A percentile compares a stretch with the other conserved stretches of the same genome.
Evolutionary conservation across 2,797 vertebrate genomes (phyloP).

Genomic region (Periparus ater): DNA sequence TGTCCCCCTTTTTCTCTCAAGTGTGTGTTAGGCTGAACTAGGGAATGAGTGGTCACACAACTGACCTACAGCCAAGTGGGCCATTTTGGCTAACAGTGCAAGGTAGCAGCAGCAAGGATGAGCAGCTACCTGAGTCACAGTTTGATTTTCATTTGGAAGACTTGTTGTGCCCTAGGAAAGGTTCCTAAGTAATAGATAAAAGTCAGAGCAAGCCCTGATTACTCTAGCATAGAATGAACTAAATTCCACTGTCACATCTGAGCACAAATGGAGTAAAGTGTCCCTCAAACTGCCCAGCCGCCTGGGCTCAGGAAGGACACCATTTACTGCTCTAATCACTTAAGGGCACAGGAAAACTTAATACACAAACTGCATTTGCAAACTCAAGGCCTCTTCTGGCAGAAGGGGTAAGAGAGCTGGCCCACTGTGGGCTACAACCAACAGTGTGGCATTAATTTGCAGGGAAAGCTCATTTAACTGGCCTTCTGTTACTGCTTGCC

Average conservation of each 20-base stretch:
- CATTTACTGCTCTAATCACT: not conserved
- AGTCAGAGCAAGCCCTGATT: not conserved
- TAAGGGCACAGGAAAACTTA: not conserved
- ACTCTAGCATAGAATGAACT: not conserved
- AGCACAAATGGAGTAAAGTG: not conserved
- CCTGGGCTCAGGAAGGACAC: not conserved
- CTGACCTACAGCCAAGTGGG: not conserved
- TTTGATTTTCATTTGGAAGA: conserved; percentile 20
- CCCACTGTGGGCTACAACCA: not conserved
- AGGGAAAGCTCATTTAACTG: not conserved
- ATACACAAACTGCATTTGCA: not conserved
- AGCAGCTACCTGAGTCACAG: not conserved
- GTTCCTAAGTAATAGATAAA: not conserved
- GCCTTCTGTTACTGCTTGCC: not conserved
- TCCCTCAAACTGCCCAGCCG: not conserved
- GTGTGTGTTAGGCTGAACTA: not conserved
- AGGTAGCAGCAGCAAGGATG: not conserved
- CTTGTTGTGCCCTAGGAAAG: not conserved
- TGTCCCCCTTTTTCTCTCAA: not conserved
- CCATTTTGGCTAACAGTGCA: not conserved
- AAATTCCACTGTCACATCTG: not conserved
- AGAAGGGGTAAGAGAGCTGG: not conserved
- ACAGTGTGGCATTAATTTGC: not conserved
- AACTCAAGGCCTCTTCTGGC: not conserved
- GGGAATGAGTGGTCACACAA: not conserved